These are phyloP conservation scores for Hypsopygia costalis DNA, from an alignment of 2,888 invertebrate genomes.

Conservation along the genomic window DNA sequence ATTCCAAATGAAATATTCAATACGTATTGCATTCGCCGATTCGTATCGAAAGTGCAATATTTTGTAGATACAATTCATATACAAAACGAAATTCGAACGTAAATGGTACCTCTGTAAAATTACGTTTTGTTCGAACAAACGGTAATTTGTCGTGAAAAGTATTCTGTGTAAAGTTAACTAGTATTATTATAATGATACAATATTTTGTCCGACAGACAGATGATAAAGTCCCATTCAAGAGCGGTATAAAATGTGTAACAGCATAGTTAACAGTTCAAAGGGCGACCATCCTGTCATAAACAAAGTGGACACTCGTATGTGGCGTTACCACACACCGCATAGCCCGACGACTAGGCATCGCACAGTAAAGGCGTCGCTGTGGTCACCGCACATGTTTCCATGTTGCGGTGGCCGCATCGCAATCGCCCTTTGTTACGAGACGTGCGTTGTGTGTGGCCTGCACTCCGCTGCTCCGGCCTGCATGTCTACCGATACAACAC, in stretches of 20 bases:
- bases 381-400: slow-evolving; percentile 32
- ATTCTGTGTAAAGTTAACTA: too few species aligned
- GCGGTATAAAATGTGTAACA: too few species aligned
- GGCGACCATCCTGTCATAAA: too few species aligned
- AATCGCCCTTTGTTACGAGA: not conserved
- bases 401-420: slow-evolving; percentile 41
- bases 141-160: too few species aligned
- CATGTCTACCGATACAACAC: slow-evolving; percentile 26
- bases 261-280: too few species aligned
- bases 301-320: not conserved
- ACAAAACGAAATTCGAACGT: slow-evolving; percentile 22
- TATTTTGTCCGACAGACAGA: too few species aligned
- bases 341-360: not conserved
- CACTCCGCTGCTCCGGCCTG: slow-evolving; percentile 24
- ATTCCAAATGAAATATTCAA: slow-evolving; percentile 63
- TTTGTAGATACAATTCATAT: slow-evolving; percentile 31
- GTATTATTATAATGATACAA: too few species aligned
- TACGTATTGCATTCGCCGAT: slow-evolving; percentile 45
- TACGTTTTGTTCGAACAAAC: too few species aligned
- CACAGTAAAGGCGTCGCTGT: slow-evolving; percentile 17
- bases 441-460: slow-evolving; percentile 42
- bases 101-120: too few species aligned
- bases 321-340: not conserved
- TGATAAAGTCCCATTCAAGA: too few species aligned
- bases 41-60: slow-evolving; percentile 43